Evolutionary conservation across 2,113 vertebrate genomes (phyloP), one percentile per base, ranked within the genome.

Genomic region (Pituophis catenifer): DNA sequence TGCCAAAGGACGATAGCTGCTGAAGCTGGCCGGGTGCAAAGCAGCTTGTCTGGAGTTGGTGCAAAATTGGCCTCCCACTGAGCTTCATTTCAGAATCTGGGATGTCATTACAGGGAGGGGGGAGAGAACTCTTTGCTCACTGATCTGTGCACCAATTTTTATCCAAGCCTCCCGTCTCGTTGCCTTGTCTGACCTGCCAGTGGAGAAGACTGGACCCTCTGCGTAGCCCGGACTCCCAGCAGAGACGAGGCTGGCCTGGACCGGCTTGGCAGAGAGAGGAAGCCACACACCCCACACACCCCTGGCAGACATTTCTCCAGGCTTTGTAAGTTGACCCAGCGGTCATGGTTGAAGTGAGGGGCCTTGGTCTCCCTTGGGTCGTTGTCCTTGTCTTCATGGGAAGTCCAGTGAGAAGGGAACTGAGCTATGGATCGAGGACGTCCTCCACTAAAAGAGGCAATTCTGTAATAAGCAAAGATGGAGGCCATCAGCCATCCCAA

Each of bases 111-210:
- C 0, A 0, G 5, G 12, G 4, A 11, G 55, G 52, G 65, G 53
- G n/a, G 0, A 65, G 88, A 59, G 62, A 5, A 4, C 11, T 0
- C 48, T 59, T 90, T 5, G 81, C 90, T 89, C 65, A 0, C 59
- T 89, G 52, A 0, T 19, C 94, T 50, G 59, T 0, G 65, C 12
- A 0, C 13, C 1, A 1, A 53, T 90, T 92, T 90, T 5, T 88
- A 59, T 53, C 86, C 92, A 6, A 0, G 12, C 3, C 19, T 1
- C 0, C 0, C 13, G 0, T 0, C 58, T 1, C 1, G 8, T 23
- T 58, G n/a, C 33, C 13, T 81, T 13, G 19, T 86, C n/a, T 53
- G 23, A 2, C 13, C 88, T 87, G 91, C 89, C 59, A 81, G 17
- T 2, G 17, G 33, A 23, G 91, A 48, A 26, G 1, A 15, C 29